phyloP scores from a whole-genome alignment of 2,113 vertebrate species.

The Oncorhynchus kisutch region DNA sequence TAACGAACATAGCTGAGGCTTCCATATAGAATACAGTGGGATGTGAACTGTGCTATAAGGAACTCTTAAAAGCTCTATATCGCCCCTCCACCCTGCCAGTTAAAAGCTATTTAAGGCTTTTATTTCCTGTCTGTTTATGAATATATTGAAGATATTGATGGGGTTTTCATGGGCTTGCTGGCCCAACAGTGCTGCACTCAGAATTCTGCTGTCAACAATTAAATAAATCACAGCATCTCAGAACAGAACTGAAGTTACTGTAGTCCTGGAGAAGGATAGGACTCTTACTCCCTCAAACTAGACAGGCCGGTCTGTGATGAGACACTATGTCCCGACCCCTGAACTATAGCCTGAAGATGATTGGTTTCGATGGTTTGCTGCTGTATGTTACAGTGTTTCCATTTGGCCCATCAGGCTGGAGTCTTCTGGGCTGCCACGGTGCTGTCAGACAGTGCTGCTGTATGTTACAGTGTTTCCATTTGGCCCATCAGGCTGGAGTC shows the following conservation, averaged over 20 bases:
- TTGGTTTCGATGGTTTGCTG: background rate
- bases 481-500: conserved; percentile 4
- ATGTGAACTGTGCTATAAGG: background rate
- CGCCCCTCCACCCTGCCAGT: background rate
- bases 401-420: conserved; percentile 6
- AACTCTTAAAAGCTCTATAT: background rate
- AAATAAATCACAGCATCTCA: conserved; percentile 45
- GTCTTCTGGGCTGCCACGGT: conserved; percentile 18
- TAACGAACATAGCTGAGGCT: too few relatives aligned
- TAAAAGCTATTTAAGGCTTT: conserved; percentile 41
- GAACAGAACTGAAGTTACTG: conserved; percentile 20
- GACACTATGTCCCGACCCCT: too few relatives aligned
- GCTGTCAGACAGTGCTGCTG: conserved; percentile 15
- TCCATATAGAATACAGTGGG: background rate
- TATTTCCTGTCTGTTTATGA: conserved; percentile 44
- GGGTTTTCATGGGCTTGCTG: background rate
- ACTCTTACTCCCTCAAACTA: too few relatives aligned
- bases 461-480: background rate
- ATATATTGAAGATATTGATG: conserved; percentile 37
- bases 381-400: background rate
- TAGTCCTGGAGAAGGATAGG: background rate
- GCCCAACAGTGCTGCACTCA: background rate
- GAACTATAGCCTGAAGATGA: background rate
- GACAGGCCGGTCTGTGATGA: too few relatives aligned
- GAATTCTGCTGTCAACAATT: conserved; percentile 43